Evolutionary conservation across 2,888 invertebrate genomes (phyloP), one percentile per base, ranked within the genome.

Genomic region (Rotaria magnacalcarata): DNA sequence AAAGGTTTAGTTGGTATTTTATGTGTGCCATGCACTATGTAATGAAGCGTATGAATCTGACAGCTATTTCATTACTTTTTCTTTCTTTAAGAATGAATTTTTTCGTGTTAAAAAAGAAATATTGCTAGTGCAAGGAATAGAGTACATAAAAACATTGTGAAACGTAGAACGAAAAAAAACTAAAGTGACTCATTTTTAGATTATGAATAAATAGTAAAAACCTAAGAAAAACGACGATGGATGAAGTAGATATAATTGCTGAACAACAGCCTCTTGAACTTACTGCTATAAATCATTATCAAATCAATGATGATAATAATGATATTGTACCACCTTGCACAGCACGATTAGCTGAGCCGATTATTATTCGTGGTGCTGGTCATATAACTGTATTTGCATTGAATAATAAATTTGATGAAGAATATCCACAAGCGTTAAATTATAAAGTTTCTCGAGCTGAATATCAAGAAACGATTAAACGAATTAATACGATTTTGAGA

Each of bases 351-450:
- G 41, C 75, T 24, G 86, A 86, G 43, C 86, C 86, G 56, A 85
- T 86, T 50, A 58, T 86, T 16, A 86, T 86, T 27, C 74, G 86
- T n/a, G 86, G 86, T 7, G 84, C 56, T 54, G 84, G 84, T 43
- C 84, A 86, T 58, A 74, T 84, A 43, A 84, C 86, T 10, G 75
- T 86, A 41, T 86, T 86, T 58, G 86, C 85, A 56, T 56, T 86
- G 47, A 85, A 84, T 24, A 86, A 60, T 60, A 67, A 86, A 58
- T 86, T 86, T 84, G 85, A 86, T 75, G 86, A 85, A 47, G 75
- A 86, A 56, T 85, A 85, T 85, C 86, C 86, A 34, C 34, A 84
- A 50, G 84, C 67, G 14, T 34, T 86, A 43, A 86, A 34, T 34
- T 67, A 52, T 27, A 84, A 60, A 58, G 41, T 86, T 14, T 84